Evolutionary conservation across 2,888 invertebrate genomes (phyloP).

Genomic region (Orthonychiurus folsomi): DNA sequence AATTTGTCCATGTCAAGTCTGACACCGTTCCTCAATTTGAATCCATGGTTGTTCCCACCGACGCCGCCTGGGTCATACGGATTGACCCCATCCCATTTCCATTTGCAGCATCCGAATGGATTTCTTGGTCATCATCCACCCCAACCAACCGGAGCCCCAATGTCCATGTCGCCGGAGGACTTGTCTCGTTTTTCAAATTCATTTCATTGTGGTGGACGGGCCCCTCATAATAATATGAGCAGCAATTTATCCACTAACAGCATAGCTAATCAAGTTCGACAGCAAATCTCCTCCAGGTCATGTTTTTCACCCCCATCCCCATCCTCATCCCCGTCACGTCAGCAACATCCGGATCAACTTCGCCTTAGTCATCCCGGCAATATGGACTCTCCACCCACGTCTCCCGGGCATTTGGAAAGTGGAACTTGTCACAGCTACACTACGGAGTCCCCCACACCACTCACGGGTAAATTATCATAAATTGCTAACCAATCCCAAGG

Average conservation of each 20-base stretch:
- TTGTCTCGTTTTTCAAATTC: constrained; percentile 26
- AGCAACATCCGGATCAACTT: not conserved
- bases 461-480: constrained; percentile 25
- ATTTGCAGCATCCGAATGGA: constrained; percentile 3
- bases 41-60: constrained; percentile 38
- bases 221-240: constrained; percentile 13
- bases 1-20: constrained; percentile 25
- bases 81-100: constrained; percentile 29
- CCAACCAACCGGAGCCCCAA: not conserved
- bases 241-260: constrained; percentile 18
- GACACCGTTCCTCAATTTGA: constrained; percentile 36
- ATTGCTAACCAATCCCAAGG: not conserved
- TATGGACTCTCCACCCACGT: constrained; percentile 32
- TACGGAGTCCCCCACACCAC: constrained; percentile 28
- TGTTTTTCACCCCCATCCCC: constrained; percentile 9
- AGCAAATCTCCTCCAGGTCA: not conserved
- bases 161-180: constrained; percentile 27
- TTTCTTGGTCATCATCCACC: constrained; percentile 4
- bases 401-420: constrained; percentile 27
- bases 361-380: constrained; percentile 4
- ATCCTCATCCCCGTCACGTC: constrained; percentile 11
- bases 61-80: constrained; percentile 23
- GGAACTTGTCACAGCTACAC: constrained; percentile 28
- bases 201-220: constrained; percentile 11
- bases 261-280: not conserved